A percentile compares a stretch with the other conserved stretches of the same genome.
phyloP scores from a whole-genome alignment of 1,140 invertebrate genomes.

The Bombus pascuorum region DNA sequence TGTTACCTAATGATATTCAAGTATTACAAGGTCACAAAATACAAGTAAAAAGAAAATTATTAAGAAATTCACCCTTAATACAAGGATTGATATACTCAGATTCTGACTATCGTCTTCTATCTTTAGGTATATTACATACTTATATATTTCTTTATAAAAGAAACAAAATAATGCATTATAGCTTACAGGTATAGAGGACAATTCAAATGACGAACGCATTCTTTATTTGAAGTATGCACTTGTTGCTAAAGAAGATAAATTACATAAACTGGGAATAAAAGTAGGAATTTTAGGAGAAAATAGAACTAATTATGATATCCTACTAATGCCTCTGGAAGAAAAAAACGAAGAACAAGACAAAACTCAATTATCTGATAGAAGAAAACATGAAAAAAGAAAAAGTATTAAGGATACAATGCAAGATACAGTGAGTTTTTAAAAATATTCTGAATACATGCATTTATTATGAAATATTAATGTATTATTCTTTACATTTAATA shows the following conservation, averaged over 20 bases:
- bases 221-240: conserved; percentile 73
- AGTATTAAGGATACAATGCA: conserved; percentile 2
- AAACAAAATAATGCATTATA: conserved; percentile 21
- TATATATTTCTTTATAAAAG: not conserved
- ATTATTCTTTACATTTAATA: not conserved
- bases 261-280: conserved; percentile 70
- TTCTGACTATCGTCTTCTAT: conserved; percentile 72
- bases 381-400: conserved; percentile 6
- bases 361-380: conserved; percentile 1
- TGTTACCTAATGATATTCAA: conserved; percentile 68
- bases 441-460: not conserved
- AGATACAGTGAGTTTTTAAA: conserved; percentile 9
- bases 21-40: conserved; percentile 73
- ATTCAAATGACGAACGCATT: conserved; percentile 68
- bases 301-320: conserved; percentile 72
- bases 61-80: conserved; percentile 72
- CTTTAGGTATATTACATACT: conserved; percentile 62
- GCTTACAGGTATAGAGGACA: conserved; percentile 53
- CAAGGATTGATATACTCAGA: conserved; percentile 67
- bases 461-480: not conserved
- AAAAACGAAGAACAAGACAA: not conserved
- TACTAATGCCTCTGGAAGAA: conserved; percentile 62
- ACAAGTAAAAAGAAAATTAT: conserved; percentile 65
- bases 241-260: conserved; percentile 69
- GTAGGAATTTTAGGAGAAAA: conserved; percentile 76